Evolutionary conservation across 2,797 vertebrate species (phyloP).

Genomic region (Fratercula arctica): DNA sequence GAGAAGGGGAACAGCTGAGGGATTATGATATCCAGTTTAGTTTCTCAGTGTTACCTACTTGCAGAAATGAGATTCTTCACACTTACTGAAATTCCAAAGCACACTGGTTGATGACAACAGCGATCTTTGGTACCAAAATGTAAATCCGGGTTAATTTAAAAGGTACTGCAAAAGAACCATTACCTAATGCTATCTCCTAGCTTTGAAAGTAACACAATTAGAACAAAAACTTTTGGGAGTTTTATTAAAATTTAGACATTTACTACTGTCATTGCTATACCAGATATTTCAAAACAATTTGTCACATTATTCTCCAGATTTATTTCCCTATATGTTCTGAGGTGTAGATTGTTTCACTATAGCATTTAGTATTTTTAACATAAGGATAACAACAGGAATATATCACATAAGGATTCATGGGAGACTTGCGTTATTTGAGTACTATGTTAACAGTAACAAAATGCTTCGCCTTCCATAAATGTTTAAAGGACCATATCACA

Average conservation of each 20-base stretch:
- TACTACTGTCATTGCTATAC: background rate
- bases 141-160: background rate
- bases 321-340: background rate
- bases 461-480: background rate
- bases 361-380: background rate
- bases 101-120: background rate
- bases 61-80: background rate
- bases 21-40: background rate
- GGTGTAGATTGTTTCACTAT: background rate
- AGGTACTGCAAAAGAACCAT: background rate
- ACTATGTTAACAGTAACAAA: background rate
- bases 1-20: background rate
- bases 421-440: background rate
- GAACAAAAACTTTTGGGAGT: rapidly evolving
- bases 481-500: background rate
- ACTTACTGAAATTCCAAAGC: background rate
- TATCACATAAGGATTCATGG: background rate
- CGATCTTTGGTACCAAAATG: background rate
- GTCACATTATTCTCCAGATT: background rate
- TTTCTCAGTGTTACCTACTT: background rate
- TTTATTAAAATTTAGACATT: background rate
- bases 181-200: background rate
- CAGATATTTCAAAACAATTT: background rate
- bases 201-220: background rate
- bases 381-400: background rate